Evolutionary conservation across 2,888 invertebrate species (phyloP).

Genomic region (Tromatobia lineatoria): DNA sequence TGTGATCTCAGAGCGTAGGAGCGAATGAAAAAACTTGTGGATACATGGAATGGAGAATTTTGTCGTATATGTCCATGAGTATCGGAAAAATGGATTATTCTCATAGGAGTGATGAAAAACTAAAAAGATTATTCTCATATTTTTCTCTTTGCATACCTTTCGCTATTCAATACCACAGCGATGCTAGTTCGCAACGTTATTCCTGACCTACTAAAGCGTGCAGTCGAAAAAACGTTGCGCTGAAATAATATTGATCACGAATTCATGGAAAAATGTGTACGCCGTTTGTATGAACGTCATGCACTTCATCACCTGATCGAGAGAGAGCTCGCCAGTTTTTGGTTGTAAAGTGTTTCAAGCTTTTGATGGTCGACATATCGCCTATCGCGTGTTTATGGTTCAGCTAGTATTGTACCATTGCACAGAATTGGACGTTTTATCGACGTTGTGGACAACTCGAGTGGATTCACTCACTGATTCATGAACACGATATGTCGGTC

Average conservation of each 20-base stretch:
- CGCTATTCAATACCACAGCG: background rate
- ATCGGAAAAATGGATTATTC: too few species aligned
- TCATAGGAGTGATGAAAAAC: too few species aligned
- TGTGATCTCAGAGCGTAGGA: background rate
- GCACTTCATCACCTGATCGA: background rate
- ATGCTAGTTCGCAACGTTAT: background rate
- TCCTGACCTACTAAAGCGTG: background rate
- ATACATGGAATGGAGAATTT: too few species aligned
- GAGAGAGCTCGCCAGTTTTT: too few species aligned
- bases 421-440: slow-evolving; percentile 15
- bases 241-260: background rate
- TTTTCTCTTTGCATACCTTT: too few species aligned
- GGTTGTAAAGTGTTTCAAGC: background rate
- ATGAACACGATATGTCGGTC: background rate
- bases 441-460: slow-evolving; percentile 4
- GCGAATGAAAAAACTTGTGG: background rate
- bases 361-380: background rate
- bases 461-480: background rate
- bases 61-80: too few species aligned
- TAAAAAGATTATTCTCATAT: too few species aligned
- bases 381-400: slow-evolving; percentile 9
- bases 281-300: background rate
- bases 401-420: background rate
- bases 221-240: background rate
- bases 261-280: background rate